phyloP scores from a whole-genome alignment of 1,140 invertebrate genomes.

The Calliopsis andreniformis region DNA sequence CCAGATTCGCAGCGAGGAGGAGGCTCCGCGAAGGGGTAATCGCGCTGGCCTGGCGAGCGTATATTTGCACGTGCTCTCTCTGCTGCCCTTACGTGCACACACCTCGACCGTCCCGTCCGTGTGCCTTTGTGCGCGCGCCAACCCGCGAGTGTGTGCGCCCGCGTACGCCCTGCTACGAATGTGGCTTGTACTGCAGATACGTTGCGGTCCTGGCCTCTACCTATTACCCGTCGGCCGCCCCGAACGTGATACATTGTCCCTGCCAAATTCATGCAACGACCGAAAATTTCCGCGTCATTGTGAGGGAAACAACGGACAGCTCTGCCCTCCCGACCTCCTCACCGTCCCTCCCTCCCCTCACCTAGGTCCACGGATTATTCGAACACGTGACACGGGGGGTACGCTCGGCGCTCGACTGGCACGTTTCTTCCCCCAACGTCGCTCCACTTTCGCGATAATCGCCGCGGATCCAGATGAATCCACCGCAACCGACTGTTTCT shows the following conservation, averaged over 20 bases:
- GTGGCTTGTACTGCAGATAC: slow-evolving; percentile 74
- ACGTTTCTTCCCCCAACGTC: neutral
- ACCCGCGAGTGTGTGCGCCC: slow-evolving; percentile 32
- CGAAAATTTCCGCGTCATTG: slow-evolving; percentile 51
- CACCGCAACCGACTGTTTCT: neutral
- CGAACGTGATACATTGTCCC: slow-evolving; percentile 65
- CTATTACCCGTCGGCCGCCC: slow-evolving; percentile 33
- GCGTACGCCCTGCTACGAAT: slow-evolving; percentile 58
- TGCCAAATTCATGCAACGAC: slow-evolving; percentile 70
- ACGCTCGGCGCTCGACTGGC: neutral
- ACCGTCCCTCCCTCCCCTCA: too few species aligned
- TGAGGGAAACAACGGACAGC: slow-evolving; percentile 18
- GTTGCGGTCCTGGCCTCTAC: slow-evolving; percentile 70
- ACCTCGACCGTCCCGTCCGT: neutral
- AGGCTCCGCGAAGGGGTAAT: too few species aligned
- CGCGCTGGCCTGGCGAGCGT: slow-evolving; percentile 19
- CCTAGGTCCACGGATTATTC: too few species aligned
- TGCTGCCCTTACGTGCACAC: neutral
- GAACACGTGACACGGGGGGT: slow-evolving; percentile 22
- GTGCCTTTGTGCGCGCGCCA: slow-evolving; percentile 13
- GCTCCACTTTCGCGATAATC: slow-evolving; percentile 27
- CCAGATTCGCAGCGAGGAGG: too few species aligned
- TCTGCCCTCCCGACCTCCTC: neutral
- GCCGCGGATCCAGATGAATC: slow-evolving; percentile 20
- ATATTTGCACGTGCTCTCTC: slow-evolving; percentile 17